Percentiles rank a stretch among this genome's conserved stretches.
Evolutionary conservation across 2,888 invertebrate genomes (phyloP).

Genomic region (Mellilla xanthometata): DNA sequence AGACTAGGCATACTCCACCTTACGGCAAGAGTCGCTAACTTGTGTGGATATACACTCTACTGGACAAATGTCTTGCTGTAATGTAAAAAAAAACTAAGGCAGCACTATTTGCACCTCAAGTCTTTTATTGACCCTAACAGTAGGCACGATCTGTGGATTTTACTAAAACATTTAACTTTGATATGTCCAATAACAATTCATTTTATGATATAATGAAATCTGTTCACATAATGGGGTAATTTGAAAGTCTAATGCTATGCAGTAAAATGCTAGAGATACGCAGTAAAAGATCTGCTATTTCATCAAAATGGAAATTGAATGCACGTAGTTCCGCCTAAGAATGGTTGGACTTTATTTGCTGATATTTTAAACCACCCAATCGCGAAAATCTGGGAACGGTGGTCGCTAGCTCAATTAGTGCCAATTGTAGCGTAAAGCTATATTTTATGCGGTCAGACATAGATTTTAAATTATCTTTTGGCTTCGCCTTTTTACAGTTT

Average conservation of each 20-base stretch:
- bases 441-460: constrained; percentile 23
- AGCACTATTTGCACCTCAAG: neutral
- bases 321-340: no score
- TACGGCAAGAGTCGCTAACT: no score
- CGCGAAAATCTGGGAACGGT: constrained; percentile 5
- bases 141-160: neutral
- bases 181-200: constrained; percentile 2
- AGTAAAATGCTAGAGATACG: neutral
- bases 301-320: constrained; percentile 5
- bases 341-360: no score
- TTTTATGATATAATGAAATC: constrained; percentile 6
- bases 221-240: neutral
- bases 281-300: constrained; percentile 1
- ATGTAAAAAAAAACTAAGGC: no score
- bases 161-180: neutral
- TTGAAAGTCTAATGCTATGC: neutral
- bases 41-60: no score
- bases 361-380: no score
- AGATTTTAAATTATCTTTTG: neutral
- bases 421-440: constrained; percentile 47
- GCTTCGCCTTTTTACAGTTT: constrained; percentile 1
- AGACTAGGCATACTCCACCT: no score
- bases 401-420: constrained; percentile 49
- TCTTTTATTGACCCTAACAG: constrained; percentile 6
- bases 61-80: no score